Evolutionary conservation across 2,113 vertebrate genomes (phyloP).

Genomic region (Blennius ocellaris): DNA sequence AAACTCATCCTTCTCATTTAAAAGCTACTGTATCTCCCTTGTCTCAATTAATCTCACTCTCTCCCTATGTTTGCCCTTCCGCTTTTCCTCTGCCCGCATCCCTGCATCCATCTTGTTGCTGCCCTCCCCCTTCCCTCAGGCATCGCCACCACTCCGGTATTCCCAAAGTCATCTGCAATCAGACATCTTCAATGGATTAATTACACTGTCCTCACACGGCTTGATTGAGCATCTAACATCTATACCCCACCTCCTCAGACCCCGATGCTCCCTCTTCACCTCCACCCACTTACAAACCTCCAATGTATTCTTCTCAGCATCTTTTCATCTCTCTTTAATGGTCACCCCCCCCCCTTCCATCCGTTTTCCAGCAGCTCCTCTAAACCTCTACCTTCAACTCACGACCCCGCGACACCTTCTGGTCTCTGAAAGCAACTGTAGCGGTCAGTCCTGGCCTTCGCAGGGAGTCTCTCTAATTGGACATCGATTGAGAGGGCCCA

Average conservation of each 20-base stretch:
- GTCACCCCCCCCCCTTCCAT: neutral
- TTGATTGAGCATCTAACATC: slow-evolving; percentile 81
- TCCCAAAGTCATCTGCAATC: slow-evolving; percentile 87
- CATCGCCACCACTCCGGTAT: slow-evolving; percentile 66
- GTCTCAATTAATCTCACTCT: slow-evolving; percentile 75
- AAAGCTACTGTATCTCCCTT: slow-evolving; percentile 75
- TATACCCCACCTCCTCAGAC: slow-evolving; percentile 65
- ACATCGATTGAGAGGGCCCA: slow-evolving; percentile 78
- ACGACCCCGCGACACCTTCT: slow-evolving; percentile 38
- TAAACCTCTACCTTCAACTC: slow-evolving; percentile 42
- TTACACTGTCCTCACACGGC: slow-evolving; percentile 80
- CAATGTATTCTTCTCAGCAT: slow-evolving; percentile 36
- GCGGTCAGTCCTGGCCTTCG: slow-evolving; percentile 21
- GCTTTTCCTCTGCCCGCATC: slow-evolving; percentile 62
- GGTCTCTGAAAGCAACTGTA: slow-evolving; percentile 46
- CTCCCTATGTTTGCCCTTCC: slow-evolving; percentile 71
- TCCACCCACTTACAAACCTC: slow-evolving; percentile 60
- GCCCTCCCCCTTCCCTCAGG: slow-evolving; percentile 50
- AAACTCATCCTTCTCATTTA: slow-evolving; percentile 80
- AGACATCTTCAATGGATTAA: slow-evolving; percentile 86
- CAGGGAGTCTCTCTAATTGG: slow-evolving; percentile 76
- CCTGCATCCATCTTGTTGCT: slow-evolving; percentile 75
- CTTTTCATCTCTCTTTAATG: slow-evolving; percentile 43
- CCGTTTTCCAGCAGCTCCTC: slow-evolving; percentile 11
- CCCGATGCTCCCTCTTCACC: slow-evolving; percentile 53